A percentile compares a stretch with the other conserved stretches of the same genome.
Conservation (phyloP, 2,113 vertebrate genomes). For the Heloderma charlesbogerti region DNA sequence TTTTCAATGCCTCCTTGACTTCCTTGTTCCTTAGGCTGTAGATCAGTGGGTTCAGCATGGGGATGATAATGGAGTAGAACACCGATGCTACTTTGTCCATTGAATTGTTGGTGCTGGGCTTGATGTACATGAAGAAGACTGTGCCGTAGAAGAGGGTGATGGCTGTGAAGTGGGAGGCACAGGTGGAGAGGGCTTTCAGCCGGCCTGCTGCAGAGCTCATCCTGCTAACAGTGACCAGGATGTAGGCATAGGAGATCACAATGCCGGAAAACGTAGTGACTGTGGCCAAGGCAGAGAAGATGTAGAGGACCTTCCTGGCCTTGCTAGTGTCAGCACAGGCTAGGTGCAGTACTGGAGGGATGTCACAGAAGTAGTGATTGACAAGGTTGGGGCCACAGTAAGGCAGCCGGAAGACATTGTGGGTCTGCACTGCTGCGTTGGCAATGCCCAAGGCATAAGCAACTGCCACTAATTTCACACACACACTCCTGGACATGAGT, state of each 20-base stretch:
- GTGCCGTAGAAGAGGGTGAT: conserved; percentile 42
- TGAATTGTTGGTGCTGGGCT: conserved; percentile 34
- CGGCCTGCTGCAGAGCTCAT: conserved; percentile 48
- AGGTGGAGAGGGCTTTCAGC: conserved; percentile 12
- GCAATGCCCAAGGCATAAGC: background rate
- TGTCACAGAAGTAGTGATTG: conserved; percentile 62
- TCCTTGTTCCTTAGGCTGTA: too few relatives aligned
- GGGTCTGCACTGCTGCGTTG: background rate
- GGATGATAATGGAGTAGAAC: conserved; percentile 39
- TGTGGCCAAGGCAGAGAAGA: background rate
- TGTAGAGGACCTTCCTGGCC: conserved; percentile 41
- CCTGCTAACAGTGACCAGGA: conserved; percentile 37
- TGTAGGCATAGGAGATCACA: conserved; percentile 37
- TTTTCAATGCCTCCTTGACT: conserved; percentile 18
- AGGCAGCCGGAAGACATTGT: conserved; percentile 40
- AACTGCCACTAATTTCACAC: background rate
- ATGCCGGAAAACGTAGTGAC: conserved; percentile 31
- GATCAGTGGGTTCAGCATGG: background rate
- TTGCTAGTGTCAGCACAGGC: conserved; percentile 50
- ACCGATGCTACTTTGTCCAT: conserved; percentile 10
- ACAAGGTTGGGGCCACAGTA: conserved; percentile 47
- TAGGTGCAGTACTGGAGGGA: conserved; percentile 51
- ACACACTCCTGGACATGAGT: background rate
- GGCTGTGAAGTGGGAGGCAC: conserved; percentile 52
- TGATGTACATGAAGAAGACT: conserved; percentile 29